Evolutionary conservation across 1,140 invertebrate species (phyloP).

Genomic region (Plutomurus gul): DNA sequence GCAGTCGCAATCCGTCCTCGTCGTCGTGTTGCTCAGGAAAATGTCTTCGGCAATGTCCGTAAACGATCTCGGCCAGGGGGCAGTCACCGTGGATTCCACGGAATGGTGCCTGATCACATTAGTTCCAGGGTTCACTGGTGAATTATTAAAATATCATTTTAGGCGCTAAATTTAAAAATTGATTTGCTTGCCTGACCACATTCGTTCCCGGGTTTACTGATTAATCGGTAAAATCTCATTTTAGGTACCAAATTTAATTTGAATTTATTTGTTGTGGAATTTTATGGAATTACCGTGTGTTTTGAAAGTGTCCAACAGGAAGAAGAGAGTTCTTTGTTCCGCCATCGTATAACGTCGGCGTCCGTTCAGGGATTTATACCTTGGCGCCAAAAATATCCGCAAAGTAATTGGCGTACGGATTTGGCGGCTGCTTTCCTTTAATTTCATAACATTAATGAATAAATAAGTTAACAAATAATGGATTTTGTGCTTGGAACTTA

Average conservation of each 20-base stretch:
- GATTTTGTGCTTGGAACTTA: background rate
- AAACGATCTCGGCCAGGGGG: background rate
- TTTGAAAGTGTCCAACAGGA: background rate
- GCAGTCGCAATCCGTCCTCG: background rate
- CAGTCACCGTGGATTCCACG: background rate
- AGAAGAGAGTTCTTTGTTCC: background rate
- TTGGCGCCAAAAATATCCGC: background rate
- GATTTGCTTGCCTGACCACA: background rate
- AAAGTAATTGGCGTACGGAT: background rate
- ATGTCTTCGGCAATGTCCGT: background rate
- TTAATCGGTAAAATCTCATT: background rate
- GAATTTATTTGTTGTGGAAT: background rate
- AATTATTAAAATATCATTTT: no score
- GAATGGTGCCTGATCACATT: background rate
- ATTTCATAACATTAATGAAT: background rate
- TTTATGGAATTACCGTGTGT: background rate
- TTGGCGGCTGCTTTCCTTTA: background rate
- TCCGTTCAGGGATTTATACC: background rate
- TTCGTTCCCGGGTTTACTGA: background rate
- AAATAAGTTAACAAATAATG: background rate
- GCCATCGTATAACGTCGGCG: background rate
- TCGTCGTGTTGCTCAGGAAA: background rate
- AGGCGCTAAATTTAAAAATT: background rate
- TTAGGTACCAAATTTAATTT: background rate
- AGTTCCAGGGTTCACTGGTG: background rate